phyloP scores from a whole-genome alignment of 2,888 invertebrate species.

The Eledona agricola region DNA sequence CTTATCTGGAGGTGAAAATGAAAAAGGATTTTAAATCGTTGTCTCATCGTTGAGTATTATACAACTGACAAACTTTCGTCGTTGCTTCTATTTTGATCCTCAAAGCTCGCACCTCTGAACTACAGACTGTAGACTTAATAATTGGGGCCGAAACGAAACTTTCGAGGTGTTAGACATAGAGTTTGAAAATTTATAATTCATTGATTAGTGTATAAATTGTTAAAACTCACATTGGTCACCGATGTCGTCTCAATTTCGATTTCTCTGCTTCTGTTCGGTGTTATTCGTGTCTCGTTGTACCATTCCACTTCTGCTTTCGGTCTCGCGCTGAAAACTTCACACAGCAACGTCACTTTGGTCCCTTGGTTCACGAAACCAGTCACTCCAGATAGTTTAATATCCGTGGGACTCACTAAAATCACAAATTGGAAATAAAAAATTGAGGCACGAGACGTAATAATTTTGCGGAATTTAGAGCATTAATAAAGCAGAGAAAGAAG shows the following conservation, averaged over 20 bases:
- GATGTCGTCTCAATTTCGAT: conserved; percentile 39
- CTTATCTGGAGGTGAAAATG: conserved; percentile 38
- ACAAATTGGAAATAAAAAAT: no score
- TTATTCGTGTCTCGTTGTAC: conserved; percentile 71
- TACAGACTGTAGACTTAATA: conserved; percentile 11
- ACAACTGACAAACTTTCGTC: conserved; percentile 6
- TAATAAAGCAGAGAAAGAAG: conserved; percentile 3
- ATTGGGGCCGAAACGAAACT: conserved; percentile 21
- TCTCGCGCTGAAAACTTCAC: conserved; percentile 80
- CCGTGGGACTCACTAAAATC: conserved; percentile 87
- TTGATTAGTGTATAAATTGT: not conserved
- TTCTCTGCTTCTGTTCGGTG: conserved; percentile 21
- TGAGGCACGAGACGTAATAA: conserved; percentile 41
- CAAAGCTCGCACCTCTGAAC: conserved; percentile 27
- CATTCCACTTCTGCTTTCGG: conserved; percentile 86
- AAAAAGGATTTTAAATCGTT: conserved; percentile 40
- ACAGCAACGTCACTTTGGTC: conserved; percentile 79
- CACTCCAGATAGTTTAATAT: conserved; percentile 78
- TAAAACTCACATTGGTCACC: conserved; percentile 47
- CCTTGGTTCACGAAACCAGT: conserved; percentile 83
- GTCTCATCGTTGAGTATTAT: no score
- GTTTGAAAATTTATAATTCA: conserved; percentile 3
- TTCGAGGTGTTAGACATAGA: conserved; percentile 1
- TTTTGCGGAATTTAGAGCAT: conserved; percentile 14
- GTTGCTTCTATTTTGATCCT: conserved; percentile 20